Evolutionary conservation across 1,140 invertebrate genomes (phyloP).

Genomic region (Drosophila littoralis): DNA sequence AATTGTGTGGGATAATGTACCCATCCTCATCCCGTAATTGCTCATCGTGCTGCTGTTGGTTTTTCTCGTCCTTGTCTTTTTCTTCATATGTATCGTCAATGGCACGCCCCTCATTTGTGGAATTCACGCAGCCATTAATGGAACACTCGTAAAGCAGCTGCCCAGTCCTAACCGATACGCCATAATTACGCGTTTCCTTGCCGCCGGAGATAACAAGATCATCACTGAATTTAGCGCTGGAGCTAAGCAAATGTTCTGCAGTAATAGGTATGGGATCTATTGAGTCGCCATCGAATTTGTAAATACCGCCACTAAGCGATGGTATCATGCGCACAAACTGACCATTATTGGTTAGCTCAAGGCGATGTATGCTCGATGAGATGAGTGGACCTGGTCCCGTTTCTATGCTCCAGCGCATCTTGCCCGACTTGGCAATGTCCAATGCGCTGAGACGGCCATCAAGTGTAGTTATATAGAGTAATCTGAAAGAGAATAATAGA

Average conservation of each 20-base stretch:
- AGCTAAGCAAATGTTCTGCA: constrained; percentile 92
- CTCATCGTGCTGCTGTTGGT: constrained; percentile 21
- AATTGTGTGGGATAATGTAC: constrained; percentile 77
- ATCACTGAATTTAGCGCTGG: constrained; percentile 93
- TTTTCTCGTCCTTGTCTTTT: constrained; percentile 17
- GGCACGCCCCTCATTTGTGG: constrained; percentile 82
- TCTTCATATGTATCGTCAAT: constrained; percentile 57
- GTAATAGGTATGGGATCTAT: constrained; percentile 94
- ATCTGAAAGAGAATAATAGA: constrained; percentile 83
- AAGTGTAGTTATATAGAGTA: constrained; percentile 93
- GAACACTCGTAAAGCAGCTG: constrained; percentile 91
- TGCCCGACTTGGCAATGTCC: constrained; percentile 88
- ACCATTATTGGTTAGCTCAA: constrained; percentile 93
- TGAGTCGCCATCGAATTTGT: constrained; percentile 94
- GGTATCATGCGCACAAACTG: constrained; percentile 95
- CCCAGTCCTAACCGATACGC: constrained; percentile 91
- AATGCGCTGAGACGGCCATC: constrained; percentile 94
- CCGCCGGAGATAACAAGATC: constrained; percentile 94
- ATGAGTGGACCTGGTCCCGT: constrained; percentile 90
- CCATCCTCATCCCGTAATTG: constrained; percentile 51
- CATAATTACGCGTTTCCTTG: constrained; percentile 88
- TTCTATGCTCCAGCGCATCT: constrained; percentile 89
- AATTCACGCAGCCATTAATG: constrained; percentile 89
- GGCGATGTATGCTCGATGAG: constrained; percentile 92
- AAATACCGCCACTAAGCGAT: constrained; percentile 94